These are phyloP conservation scores for Poeciliopsis prolifica DNA, from an alignment of 2,113 vertebrate species.

Conservation along the genomic window DNA sequence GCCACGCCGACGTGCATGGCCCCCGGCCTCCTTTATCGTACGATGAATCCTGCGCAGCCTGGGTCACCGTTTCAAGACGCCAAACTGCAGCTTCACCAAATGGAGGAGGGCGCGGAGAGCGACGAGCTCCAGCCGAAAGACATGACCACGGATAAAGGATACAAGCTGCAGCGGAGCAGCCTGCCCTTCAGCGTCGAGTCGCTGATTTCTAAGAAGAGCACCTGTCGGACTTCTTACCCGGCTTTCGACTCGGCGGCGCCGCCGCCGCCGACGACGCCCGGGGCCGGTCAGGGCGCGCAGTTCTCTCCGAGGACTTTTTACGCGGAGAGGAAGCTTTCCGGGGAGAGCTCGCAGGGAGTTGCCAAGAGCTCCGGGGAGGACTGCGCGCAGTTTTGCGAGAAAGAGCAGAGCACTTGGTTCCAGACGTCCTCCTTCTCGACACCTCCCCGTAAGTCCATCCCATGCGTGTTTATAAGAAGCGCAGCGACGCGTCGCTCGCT, in stretches of 20 bases:
- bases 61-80: constrained; percentile 70
- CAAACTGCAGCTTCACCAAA: constrained; percentile 62
- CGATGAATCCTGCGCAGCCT: constrained; percentile 79
- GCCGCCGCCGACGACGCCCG: constrained; percentile 54
- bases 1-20: constrained; percentile 77
- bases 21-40: constrained; percentile 68
- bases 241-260: constrained; percentile 55
- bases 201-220: constrained; percentile 80
- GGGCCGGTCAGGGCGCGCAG: constrained; percentile 47
- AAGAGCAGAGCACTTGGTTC: constrained; percentile 78
- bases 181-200: constrained; percentile 87
- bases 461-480: constrained; percentile 2
- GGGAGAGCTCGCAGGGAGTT: constrained; percentile 66
- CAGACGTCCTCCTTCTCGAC: constrained; percentile 75
- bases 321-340: constrained; percentile 64
- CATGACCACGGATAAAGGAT: constrained; percentile 72
- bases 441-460: constrained; percentile 77
- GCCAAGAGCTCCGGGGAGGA: constrained; percentile 68
- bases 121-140: constrained; percentile 76
- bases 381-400: constrained; percentile 72
- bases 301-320: constrained; percentile 77
- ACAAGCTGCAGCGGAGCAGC: constrained; percentile 69
- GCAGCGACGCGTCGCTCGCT: background rate
- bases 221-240: constrained; percentile 73
- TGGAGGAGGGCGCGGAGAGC: constrained; percentile 65